Evolutionary conservation across 2,888 invertebrate genomes (phyloP).

Genomic region (Linyphia triangularis): DNA sequence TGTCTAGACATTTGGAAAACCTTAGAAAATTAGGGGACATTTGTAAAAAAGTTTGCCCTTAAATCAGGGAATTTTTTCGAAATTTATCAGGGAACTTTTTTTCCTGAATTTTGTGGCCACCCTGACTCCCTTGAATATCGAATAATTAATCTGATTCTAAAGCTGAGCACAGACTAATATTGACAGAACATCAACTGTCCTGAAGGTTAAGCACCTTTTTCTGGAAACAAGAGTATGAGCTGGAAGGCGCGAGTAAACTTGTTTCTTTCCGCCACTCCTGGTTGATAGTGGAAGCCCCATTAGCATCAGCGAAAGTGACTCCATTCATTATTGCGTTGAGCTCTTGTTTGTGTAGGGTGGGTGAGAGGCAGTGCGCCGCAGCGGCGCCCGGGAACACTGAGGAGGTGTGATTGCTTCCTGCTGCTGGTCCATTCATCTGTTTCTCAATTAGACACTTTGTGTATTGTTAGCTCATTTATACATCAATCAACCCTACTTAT

Average conservation of each 20-base stretch:
- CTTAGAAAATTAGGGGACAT: too few relatives aligned
- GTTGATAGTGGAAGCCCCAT: background rate
- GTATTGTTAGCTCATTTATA: background rate
- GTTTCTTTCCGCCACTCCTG: background rate
- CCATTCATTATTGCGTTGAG: background rate
- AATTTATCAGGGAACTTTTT: too few relatives aligned
- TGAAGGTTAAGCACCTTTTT: background rate
- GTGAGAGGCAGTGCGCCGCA: background rate
- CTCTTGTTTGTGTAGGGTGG: background rate
- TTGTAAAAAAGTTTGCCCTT: too few relatives aligned
- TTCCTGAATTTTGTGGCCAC: too few relatives aligned
- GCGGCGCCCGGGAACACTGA: background rate
- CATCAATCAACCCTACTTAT: too few relatives aligned
- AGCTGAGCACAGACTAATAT: too few relatives aligned
- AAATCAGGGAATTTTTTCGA: too few relatives aligned
- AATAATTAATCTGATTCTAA: too few relatives aligned
- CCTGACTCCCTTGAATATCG: too few relatives aligned
- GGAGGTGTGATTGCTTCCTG: too few relatives aligned
- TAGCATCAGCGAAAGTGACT: background rate
- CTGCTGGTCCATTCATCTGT: background rate
- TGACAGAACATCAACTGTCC: too few relatives aligned
- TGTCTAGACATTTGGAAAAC: too few relatives aligned
- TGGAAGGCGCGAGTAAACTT: background rate
- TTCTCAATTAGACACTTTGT: background rate
- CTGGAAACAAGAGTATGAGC: background rate